Evolutionary conservation across 2,797 vertebrate genomes (phyloP).

Genomic region (Psittacula derbiana): DNA sequence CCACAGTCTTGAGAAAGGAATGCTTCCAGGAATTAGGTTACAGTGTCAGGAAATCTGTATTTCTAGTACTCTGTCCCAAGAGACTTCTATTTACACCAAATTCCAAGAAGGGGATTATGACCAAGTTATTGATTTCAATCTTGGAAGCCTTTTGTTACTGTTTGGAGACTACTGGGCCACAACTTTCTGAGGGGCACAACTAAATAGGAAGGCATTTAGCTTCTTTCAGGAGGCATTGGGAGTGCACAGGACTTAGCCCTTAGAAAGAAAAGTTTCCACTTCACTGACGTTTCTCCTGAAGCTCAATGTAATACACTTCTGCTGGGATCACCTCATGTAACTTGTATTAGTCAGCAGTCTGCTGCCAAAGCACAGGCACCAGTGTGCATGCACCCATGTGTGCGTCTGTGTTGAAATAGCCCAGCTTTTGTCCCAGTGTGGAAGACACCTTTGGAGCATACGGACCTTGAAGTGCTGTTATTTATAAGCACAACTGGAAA

Average conservation of each 20-base stretch:
- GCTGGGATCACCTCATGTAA: background rate
- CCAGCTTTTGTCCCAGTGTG: background rate
- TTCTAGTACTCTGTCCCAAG: constrained; percentile 8
- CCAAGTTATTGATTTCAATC: constrained; percentile 39
- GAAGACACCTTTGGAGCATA: background rate
- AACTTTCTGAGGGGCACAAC: background rate
- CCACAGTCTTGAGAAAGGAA: constrained; percentile 34
- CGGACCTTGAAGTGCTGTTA: background rate
- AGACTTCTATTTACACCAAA: constrained; percentile 40
- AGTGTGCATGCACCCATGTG: fast-evolving
- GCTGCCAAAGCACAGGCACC: background rate
- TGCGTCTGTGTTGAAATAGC: background rate
- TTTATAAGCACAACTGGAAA: background rate
- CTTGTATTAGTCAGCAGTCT: background rate
- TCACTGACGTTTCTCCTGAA: background rate
- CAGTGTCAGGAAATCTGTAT: constrained; percentile 33
- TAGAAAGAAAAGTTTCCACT: background rate
- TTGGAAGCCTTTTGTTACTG: constrained; percentile 34
- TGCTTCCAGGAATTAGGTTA: constrained; percentile 49
- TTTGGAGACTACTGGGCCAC: background rate
- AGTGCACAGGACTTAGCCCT: background rate
- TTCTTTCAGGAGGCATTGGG: background rate
- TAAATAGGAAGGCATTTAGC: background rate
- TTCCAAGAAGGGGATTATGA: constrained; percentile 21
- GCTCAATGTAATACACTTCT: background rate